Conservation (phyloP, 2,113 vertebrate genomes). For the Misgurnus anguillicaudatus region DNA sequence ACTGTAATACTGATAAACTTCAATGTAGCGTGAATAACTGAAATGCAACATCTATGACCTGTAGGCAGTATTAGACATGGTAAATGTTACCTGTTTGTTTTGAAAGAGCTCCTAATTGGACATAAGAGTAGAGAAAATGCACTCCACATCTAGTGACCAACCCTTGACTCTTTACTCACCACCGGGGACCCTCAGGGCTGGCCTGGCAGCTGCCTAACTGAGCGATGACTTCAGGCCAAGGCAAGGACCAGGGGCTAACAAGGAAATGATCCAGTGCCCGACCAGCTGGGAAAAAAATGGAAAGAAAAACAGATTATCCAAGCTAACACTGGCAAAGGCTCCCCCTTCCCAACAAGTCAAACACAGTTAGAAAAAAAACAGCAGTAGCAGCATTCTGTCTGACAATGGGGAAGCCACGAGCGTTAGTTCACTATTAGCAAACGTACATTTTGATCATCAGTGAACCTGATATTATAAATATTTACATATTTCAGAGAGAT, state of each 20-base stretch:
- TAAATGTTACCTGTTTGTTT: slow-evolving; percentile 55
- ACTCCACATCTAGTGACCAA: slow-evolving; percentile 66
- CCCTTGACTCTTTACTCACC: slow-evolving; percentile 75
- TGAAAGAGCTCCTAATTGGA: slow-evolving; percentile 72
- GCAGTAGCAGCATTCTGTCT: slow-evolving; percentile 8
- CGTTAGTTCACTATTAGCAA: slow-evolving; percentile 60
- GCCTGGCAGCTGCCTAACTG: slow-evolving; percentile 67
- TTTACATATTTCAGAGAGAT: slow-evolving; percentile 73
- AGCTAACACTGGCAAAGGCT: not conserved
- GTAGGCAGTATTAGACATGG: slow-evolving; percentile 23
- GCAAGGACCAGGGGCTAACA: slow-evolving; percentile 67
- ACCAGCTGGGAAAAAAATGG: slow-evolving; percentile 22
- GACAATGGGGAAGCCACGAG: slow-evolving; percentile 44
- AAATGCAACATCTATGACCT: slow-evolving; percentile 50
- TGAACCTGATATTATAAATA: slow-evolving; percentile 74
- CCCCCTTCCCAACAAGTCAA: slow-evolving; percentile 12
- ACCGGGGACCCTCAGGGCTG: slow-evolving; percentile 72
- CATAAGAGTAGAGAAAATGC: slow-evolving; percentile 57
- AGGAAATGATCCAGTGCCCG: slow-evolving; percentile 53
- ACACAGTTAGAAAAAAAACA: slow-evolving; percentile 4
- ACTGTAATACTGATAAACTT: not conserved
- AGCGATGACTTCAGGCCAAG: slow-evolving; percentile 67
- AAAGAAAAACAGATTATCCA: slow-evolving; percentile 18
- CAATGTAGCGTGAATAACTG: not conserved
- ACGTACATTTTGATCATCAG: slow-evolving; percentile 72